Evolutionary conservation across 1,140 invertebrate genomes (phyloP), one percentile per base, ranked within the genome.

Genomic region (Diorhabda elongata): DNA sequence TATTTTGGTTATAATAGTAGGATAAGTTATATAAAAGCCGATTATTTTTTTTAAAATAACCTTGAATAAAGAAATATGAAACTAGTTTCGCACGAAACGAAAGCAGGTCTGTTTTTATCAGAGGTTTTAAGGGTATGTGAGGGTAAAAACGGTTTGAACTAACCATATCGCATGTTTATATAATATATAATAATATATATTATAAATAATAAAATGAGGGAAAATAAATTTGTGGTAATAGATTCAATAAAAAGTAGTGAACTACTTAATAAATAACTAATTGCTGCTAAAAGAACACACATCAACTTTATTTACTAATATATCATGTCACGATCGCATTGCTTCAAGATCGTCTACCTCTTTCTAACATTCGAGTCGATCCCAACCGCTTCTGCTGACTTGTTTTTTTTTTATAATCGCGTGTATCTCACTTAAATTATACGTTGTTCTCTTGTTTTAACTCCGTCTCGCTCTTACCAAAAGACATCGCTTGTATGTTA

Each of bases 291-390:
- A 57, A 58, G 62, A 71, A 71, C 67, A 68, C 64, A 42, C 64
- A 63, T 67, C n/a, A 44, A 47, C 45, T 72, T 67, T 73, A 73
- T 73, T 73, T 73, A 73, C 71, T 8, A 70, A 73, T 70, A 70
- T 70, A 69, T 73, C 66, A 71, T 69, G 72, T 73, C 70, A 71
- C 67, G 72, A 69, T 56, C 66, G 61, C 70, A 64, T 52, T 56
- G 58, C 62, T 64, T 52, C 66, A 26, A 68, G 64, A n/a, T 52
- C 8, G 43, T 9, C 11, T 9, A 3, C 64, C 9, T 69, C 68
- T 69, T 58, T 69, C 43, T 68, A 43, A n/a, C 44, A 52, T 65
- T 71, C 63, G 5, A 62, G 61, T 66, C 52, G 69, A 57, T 52
- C n/a, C 47, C 44, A 65, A 26, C 26, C 26, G 26, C 26, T 26